Conservation (phyloP, 2,113 vertebrate species). For the Alligator mississippiensis region DNA sequence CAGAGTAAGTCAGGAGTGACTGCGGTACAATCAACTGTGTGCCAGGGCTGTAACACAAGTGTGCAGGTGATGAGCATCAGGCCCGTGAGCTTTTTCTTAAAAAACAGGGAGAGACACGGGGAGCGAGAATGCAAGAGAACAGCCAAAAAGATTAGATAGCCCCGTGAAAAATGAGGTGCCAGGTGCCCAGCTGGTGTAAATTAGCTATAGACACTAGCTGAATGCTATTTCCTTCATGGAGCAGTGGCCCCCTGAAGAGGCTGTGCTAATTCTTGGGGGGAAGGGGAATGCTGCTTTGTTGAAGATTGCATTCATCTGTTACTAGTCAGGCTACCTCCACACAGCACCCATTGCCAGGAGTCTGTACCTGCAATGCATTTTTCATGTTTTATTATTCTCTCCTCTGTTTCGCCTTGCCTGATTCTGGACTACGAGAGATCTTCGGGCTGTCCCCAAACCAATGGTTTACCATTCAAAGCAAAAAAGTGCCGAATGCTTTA, state of each 20-base stretch:
- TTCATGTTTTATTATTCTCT: background rate
- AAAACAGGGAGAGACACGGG: accelerated
- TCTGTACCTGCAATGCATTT: background rate
- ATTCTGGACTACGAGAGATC: background rate
- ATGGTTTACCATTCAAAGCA: background rate
- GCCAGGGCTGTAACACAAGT: background rate
- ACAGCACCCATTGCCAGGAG: background rate
- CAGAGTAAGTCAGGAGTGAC: constrained; percentile 8
- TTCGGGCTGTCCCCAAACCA: background rate
- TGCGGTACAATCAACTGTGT: background rate
- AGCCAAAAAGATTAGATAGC: background rate
- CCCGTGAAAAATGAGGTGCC: background rate
- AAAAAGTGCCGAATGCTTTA: background rate
- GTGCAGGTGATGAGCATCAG: background rate
- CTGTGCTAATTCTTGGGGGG: background rate
- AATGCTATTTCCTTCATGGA: background rate
- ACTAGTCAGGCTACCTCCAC: background rate
- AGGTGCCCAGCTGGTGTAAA: background rate
- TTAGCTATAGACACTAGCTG: background rate
- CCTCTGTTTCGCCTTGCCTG: background rate
- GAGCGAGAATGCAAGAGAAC: accelerated
- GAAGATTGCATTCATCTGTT: background rate
- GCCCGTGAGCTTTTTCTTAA: background rate
- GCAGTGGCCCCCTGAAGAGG: background rate
- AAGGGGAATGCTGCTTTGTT: background rate